Evolutionary conservation across 2,888 invertebrate genomes (phyloP), one percentile per base, ranked within the genome.

Genomic region (Syrphus vitripennis): DNA sequence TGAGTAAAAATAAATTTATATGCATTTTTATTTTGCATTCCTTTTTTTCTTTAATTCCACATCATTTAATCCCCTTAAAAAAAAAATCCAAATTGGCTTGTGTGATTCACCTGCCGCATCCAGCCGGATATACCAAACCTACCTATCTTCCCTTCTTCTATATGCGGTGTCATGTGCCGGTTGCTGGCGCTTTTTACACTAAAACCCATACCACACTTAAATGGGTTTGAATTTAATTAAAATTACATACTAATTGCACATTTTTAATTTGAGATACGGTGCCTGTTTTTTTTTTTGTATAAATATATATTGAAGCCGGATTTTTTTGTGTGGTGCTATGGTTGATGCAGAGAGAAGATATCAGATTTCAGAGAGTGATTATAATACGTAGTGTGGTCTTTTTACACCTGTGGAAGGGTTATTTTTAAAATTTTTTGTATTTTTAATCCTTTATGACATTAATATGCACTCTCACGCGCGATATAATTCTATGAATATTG

Each of bases 1-100:
- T 96, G 92, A 95, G 96, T 94, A 31, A n/a, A 24, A 59, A 37
- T 59, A 37, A 21, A 59, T 59, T 34, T 37, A 19, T 37, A 19
- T 37, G 1, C 10, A 29, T 67, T 16, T 29, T 63, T 63, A 31
- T 45, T 16, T 72, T 40, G 37, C 26, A 42, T 19, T 72, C 61
- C 21, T 26, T 53, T 12, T 31, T 45, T 63, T 26, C 19, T 55
- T 59, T 59, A 26, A 59, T 76, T 77, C 37, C 50, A 53, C 42
- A 45, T 76, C 29, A 59, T 69, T 76, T 75, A 70, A 81, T 76
- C 63, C 61, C 53, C 34, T 50, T 67, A 42, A 42, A 34, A 6
- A 34, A 34, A 14, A 69, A 29, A 21, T 57, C 24, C 9, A 16
- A 55, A 67, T 55, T 45, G 31, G 55, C 37, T 0, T 50, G 31